Evolutionary conservation across 1,140 invertebrate genomes (phyloP).

Genomic region (Druon quercuslanigerum): DNA sequence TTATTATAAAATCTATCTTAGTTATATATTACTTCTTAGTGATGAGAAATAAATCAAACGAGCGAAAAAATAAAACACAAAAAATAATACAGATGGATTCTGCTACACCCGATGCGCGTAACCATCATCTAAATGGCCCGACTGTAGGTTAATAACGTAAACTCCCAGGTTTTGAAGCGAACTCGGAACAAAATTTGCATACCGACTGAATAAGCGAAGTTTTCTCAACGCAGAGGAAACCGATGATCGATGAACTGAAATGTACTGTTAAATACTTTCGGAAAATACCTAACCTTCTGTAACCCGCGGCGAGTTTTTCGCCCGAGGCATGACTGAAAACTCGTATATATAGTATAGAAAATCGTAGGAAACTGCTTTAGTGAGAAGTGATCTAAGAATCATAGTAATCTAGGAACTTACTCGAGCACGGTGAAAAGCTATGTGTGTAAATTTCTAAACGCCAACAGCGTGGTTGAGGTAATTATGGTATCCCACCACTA

Average conservation of each 20-base stretch:
- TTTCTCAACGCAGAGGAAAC: constrained; percentile 34
- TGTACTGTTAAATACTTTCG: constrained; percentile 9
- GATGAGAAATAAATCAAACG: no score
- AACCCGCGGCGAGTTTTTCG: not conserved
- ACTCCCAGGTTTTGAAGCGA: constrained; percentile 38
- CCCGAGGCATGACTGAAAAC: not conserved
- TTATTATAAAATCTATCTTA: no score
- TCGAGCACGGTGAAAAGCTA: not conserved
- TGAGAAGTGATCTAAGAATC: not conserved
- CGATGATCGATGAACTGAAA: constrained; percentile 50
- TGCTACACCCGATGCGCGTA: constrained; percentile 51
- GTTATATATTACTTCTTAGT: no score
- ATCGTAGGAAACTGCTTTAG: constrained; percentile 2
- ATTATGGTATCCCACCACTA: constrained; percentile 5
- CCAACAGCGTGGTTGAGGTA: constrained; percentile 6
- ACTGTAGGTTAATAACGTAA: constrained; percentile 49
- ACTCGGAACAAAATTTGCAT: constrained; percentile 21
- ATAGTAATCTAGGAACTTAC: constrained; percentile 26
- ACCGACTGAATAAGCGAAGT: constrained; percentile 45
- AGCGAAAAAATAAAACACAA: not conserved
- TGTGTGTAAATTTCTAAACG: not conserved
- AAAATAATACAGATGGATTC: constrained; percentile 50
- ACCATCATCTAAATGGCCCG: constrained; percentile 44
- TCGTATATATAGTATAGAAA: not conserved
- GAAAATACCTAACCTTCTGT: constrained; percentile 10